A percentile compares a stretch with the other conserved stretches of the same genome.
phyloP scores from a whole-genome alignment of 2,888 invertebrate genomes.

The Chesias legatella region DNA sequence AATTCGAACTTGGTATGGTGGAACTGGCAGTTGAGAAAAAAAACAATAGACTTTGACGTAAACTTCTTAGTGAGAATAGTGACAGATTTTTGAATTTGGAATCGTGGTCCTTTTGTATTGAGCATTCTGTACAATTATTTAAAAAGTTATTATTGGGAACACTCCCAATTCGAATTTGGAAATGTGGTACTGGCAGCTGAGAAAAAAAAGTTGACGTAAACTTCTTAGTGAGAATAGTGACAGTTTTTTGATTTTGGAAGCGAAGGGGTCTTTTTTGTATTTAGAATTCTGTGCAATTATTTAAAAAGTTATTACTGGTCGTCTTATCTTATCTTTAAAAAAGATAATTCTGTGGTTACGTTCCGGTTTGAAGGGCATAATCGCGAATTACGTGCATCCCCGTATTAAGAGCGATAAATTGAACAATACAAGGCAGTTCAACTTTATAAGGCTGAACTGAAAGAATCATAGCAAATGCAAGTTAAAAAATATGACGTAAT shows the following conservation, averaged over 20 bases:
- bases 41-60: constrained; percentile 2
- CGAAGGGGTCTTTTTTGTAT: not conserved
- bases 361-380: constrained; percentile 6
- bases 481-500: too few relatives aligned
- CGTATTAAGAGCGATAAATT: too few relatives aligned
- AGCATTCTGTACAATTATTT: constrained; percentile 1
- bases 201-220: constrained; percentile 1
- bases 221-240: constrained; percentile 1
- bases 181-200: not conserved
- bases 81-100: constrained; percentile 1
- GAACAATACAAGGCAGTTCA: too few relatives aligned
- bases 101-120: constrained; percentile 1
- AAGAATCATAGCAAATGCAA: too few relatives aligned
- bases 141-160: too few relatives aligned
- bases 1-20: too few relatives aligned
- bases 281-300: constrained; percentile 4
- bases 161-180: too few relatives aligned
- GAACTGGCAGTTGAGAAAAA: not conserved
- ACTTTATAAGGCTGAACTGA: too few relatives aligned
- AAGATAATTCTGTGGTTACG: constrained; percentile 1
- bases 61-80: constrained; percentile 1
- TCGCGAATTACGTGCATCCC: too few relatives aligned
- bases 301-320: too few relatives aligned
- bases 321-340: too few relatives aligned
- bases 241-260: constrained; percentile 1